Conservation (phyloP, 2,113 vertebrate species). For the Eubucco bourcierii region DNA sequence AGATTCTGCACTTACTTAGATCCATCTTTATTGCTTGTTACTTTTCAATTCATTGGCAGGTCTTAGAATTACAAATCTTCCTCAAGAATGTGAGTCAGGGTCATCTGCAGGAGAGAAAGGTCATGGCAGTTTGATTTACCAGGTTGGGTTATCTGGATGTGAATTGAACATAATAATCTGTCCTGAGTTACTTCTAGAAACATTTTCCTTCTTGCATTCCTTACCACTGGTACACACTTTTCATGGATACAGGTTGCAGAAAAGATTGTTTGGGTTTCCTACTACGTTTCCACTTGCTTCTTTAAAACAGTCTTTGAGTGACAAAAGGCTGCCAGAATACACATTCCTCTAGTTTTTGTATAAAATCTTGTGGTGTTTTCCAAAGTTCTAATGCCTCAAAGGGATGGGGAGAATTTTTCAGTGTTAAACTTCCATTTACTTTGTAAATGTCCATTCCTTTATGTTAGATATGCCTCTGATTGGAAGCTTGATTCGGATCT, state of each 20-base stretch:
- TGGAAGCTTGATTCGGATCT: slow-evolving; percentile 83
- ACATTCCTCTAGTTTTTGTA: neutral
- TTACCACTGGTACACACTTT: neutral
- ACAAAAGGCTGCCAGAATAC: neutral
- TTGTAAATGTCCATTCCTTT: neutral
- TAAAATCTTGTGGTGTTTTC: neutral
- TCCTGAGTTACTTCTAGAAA: neutral
- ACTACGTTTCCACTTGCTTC: neutral
- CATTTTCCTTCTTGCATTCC: neutral
- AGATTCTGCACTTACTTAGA: neutral
- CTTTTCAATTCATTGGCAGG: neutral
- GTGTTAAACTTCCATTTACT: neutral
- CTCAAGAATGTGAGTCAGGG: neutral
- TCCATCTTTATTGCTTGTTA: neutral
- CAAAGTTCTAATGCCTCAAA: neutral
- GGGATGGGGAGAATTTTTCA: neutral
- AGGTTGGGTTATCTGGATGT: neutral
- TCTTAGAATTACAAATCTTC: neutral
- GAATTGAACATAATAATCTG: neutral
- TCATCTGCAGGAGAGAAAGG: neutral
- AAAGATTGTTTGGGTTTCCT: neutral
- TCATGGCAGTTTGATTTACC: neutral
- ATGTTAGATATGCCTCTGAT: slow-evolving; percentile 81
- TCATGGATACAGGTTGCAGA: neutral
- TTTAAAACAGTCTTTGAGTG: neutral